phyloP scores from a whole-genome alignment of 2,888 invertebrate genomes.

The Agonopterix arenella region DNA sequence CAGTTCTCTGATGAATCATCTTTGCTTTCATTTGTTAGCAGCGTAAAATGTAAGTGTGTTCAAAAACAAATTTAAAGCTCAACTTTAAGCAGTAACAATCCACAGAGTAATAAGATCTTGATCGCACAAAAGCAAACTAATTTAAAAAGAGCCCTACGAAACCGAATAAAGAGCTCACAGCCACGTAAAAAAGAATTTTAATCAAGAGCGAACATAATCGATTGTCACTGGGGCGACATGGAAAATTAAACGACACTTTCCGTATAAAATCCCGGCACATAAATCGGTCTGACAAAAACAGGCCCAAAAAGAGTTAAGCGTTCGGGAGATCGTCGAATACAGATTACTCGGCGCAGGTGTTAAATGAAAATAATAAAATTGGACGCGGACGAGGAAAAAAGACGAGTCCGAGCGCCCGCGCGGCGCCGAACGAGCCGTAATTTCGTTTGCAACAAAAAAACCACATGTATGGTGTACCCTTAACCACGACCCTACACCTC shows the following conservation, averaged over 20 bases:
- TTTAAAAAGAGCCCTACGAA: not conserved
- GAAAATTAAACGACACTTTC: conserved; percentile 72
- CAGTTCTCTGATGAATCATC: too few relatives aligned
- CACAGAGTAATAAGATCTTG: not conserved
- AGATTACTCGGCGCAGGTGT: conserved; percentile 75
- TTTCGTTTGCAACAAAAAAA: conserved; percentile 42
- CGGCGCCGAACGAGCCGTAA: conserved; percentile 67
- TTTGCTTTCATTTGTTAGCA: too few relatives aligned
- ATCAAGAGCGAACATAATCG: conserved; percentile 61
- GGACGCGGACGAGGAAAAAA: conserved; percentile 54
- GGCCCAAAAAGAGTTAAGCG: conserved; percentile 74
- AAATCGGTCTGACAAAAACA: conserved; percentile 61
- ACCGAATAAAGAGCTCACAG: not conserved
- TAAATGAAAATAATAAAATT: conserved; percentile 76
- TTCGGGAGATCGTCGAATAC: conserved; percentile 72
- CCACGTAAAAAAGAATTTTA: conserved; percentile 26
- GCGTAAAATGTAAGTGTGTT: too few relatives aligned
- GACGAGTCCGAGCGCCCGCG: conserved; percentile 60
- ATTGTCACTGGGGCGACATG: conserved; percentile 51
- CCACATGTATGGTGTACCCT: conserved; percentile 29
- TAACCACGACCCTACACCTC: conserved; percentile 28
- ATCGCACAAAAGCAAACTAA: not conserved
- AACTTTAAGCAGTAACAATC: not conserved
- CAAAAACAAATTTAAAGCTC: too few relatives aligned
- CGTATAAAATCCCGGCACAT: conserved; percentile 49